These are phyloP conservation scores for Acridotheres tristis DNA, from an alignment of 2,797 vertebrate species.

Conservation along the genomic window DNA sequence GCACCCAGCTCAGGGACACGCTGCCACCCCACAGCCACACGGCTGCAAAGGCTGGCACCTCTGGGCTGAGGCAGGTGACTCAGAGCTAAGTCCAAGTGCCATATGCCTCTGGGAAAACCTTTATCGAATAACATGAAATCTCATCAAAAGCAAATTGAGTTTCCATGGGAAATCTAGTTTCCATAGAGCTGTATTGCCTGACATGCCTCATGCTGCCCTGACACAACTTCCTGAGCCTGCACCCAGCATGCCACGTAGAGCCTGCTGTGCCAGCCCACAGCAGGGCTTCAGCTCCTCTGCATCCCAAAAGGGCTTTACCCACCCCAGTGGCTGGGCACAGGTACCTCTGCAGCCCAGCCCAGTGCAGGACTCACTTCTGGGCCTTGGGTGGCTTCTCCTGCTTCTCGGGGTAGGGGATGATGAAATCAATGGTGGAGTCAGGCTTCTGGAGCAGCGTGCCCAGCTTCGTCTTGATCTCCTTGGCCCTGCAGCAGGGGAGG, in stretches of 20 bases:
- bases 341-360: fast-evolving
- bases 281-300: neutral
- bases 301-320: neutral
- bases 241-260: fast-evolving
- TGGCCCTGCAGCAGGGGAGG: conserved; percentile 82
- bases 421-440: conserved; percentile 87
- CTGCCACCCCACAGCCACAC: neutral
- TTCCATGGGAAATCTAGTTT: conserved; percentile 18
- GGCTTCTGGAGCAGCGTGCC: conserved; percentile 95
- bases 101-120: neutral
- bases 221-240: neutral
- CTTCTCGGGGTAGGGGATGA: conserved; percentile 92
- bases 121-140: neutral
- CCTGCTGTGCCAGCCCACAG: neutral
- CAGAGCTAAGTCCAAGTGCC: neutral
- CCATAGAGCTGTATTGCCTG: neutral
- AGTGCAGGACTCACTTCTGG: conserved; percentile 84
- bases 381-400: conserved; percentile 87
- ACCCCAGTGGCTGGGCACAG: fast-evolving
- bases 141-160: conserved; percentile 38
- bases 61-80: neutral
- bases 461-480: conserved; percentile 95
- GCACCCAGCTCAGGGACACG: neutral
- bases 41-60: neutral
- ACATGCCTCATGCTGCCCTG: neutral